Evolutionary conservation across 2,797 vertebrate genomes (phyloP), one percentile per base, ranked within the genome.

Genomic region (Atherinosoma microstoma): DNA sequence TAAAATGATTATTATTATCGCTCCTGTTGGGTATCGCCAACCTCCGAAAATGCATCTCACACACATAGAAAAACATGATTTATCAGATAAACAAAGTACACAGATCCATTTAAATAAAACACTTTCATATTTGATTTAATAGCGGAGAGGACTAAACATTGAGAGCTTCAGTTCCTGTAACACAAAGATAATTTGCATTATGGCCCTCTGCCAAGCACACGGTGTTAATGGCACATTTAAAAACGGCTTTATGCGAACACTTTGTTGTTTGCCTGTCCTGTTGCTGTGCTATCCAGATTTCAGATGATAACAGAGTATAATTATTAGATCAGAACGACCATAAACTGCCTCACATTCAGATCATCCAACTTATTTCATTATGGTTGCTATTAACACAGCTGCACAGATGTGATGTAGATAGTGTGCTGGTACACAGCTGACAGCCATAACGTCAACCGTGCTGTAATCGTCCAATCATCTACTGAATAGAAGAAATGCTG

Each of bases 181-280:
- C 51, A 47, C 57, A 49, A 51, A 40, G 7, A 57, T 30, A 58
- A 71, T 16, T 8, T 20, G 34, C 64, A 27, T 34, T 35, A 67
- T 16, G 30, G 58, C 51, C 27, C 30, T 56, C 35, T 51, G 27
- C 42, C 40, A 40, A n/a, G 24, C 30, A 42, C n/a, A n/a, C 12
- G 7, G 30, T 45, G 32, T 36, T 36, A 27, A 9, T 27, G 20
- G 18, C 27, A 42, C 36, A 16, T 53, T 47, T 20, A 11, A 35
- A n/a, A 1, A 0, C 29, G 3, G 11, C 27, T 66, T 18, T 20
- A 32, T 29, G 30, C 15, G 7, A 58, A 30, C 27, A 3, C 30
- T 18, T 54, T 34, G 58, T 20, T 1, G 30, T 40, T 64, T 57
- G 6, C 35, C 18, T 73, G 18, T 51, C 27, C 30, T 62, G 6